Conservation (phyloP, 2,888 invertebrate genomes). For the Cheilosia urbana region DNA sequence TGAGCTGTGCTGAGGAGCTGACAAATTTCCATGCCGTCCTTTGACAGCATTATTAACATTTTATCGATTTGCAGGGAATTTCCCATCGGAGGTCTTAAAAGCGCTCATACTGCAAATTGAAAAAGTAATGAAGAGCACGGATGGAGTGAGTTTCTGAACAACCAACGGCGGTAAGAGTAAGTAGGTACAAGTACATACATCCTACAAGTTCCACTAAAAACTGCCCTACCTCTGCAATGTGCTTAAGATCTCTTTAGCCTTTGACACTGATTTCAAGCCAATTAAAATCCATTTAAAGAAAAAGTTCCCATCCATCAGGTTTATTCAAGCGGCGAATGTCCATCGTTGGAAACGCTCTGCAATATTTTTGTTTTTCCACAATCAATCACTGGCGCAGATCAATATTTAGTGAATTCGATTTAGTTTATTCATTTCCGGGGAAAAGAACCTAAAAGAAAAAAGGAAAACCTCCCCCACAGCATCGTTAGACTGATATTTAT, state of each 20-base stretch:
- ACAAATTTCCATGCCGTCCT: not conserved
- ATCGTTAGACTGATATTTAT: constrained; percentile 15
- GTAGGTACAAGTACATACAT: no score
- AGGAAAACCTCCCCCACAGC: not conserved
- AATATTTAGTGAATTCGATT: constrained; percentile 29
- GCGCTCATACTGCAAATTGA: not conserved
- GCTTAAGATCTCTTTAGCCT: no score
- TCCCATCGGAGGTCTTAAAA: not conserved
- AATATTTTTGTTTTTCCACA: not conserved
- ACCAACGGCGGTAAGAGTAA: no score
- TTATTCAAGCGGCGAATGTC: no score
- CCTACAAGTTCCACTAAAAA: no score
- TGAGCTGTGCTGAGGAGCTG: not conserved
- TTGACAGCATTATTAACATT: not conserved
- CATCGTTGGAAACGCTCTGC: not conserved
- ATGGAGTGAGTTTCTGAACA: no score
- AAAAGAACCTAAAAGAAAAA: constrained; percentile 10
- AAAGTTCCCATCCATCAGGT: no score
- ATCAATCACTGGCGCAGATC: not conserved
- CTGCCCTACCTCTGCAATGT: no score
- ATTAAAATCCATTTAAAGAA: no score
- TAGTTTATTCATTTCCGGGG: constrained; percentile 36
- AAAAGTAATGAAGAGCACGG: no score
- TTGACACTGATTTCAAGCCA: no score
- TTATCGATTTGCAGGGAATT: not conserved